Evolutionary conservation across 2,888 invertebrate species (phyloP).

Genomic region (Lycia hirtaria): DNA sequence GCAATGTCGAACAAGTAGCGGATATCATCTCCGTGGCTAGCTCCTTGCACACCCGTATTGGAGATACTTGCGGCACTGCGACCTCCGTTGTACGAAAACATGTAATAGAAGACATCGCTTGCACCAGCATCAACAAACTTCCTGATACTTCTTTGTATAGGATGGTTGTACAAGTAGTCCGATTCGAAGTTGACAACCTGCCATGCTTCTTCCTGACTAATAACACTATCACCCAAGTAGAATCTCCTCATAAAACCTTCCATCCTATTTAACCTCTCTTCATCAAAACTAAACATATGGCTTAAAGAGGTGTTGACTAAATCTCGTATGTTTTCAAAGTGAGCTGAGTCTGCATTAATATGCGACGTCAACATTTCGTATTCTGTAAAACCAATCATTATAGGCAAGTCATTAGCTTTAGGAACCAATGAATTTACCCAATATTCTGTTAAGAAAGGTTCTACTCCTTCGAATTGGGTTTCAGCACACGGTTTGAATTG

Average conservation of each 20-base stretch:
- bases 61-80: slow-evolving; percentile 45
- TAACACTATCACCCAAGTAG: slow-evolving; percentile 58
- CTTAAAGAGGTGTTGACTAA: slow-evolving; percentile 41
- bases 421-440: slow-evolving; percentile 51
- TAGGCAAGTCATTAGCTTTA: slow-evolving; percentile 52
- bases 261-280: slow-evolving; percentile 43
- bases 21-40: slow-evolving; percentile 61
- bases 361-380: slow-evolving; percentile 49
- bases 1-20: slow-evolving; percentile 59
- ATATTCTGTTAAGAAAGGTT: slow-evolving; percentile 53
- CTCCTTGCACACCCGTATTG: slow-evolving; percentile 48
- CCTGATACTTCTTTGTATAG: slow-evolving; percentile 52
- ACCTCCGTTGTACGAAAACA: slow-evolving; percentile 61
- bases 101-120: slow-evolving; percentile 56
- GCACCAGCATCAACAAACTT: slow-evolving; percentile 51
- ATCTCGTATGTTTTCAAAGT: slow-evolving; percentile 42
- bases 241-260: slow-evolving; percentile 49
- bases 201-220: slow-evolving; percentile 39
- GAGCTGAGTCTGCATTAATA: slow-evolving; percentile 32
- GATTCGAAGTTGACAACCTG: slow-evolving; percentile 56
- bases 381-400: slow-evolving; percentile 61
- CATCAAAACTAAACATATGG: slow-evolving; percentile 42
- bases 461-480: slow-evolving; percentile 52
- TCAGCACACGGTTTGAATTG: slow-evolving; percentile 61
- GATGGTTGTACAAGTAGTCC: slow-evolving; percentile 58